These are phyloP conservation scores for Holotrichia oblita DNA, from an alignment of 1,140 invertebrate species.

Conservation along the genomic window DNA sequence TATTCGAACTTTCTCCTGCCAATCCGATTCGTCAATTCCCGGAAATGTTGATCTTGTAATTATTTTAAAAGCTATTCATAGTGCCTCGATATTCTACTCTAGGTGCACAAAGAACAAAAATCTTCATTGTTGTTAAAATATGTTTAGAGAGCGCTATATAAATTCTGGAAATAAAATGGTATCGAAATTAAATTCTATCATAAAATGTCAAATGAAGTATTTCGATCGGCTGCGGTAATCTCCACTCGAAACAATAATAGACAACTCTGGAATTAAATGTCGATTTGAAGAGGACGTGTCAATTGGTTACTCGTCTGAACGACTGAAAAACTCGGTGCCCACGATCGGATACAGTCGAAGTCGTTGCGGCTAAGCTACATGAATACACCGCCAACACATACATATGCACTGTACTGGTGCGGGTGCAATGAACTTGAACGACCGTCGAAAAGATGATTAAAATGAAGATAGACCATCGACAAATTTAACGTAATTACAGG, in stretches of 20 bases:
- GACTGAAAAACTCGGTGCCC: not conserved
- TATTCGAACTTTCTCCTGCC: no score
- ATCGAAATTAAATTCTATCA: not conserved
- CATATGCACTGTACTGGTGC: not conserved
- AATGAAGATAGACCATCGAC: constrained; percentile 8
- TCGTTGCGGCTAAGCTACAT: not conserved
- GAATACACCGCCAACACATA: not conserved
- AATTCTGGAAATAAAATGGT: constrained; percentile 10
- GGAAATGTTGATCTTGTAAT: no score
- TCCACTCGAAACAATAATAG: constrained; percentile 29
- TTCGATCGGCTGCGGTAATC: constrained; percentile 25
- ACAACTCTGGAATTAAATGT: constrained; percentile 34
- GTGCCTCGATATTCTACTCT: not conserved
- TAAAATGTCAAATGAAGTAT: constrained; percentile 32
- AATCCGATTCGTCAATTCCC: no score
- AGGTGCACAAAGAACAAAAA: not conserved
- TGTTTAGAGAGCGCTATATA: constrained; percentile 7
- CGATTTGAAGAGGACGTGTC: constrained; percentile 33
- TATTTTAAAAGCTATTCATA: not conserved
- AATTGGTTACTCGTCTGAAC: constrained; percentile 14
- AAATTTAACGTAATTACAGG: constrained; percentile 36
- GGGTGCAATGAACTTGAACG: not conserved
- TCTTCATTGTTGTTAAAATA: constrained; percentile 1
- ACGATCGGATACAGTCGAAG: not conserved
- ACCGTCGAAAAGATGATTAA: constrained; percentile 13